Evolutionary conservation across 2,888 invertebrate species (phyloP).

Genomic region (Xestia sexstrigata): DNA sequence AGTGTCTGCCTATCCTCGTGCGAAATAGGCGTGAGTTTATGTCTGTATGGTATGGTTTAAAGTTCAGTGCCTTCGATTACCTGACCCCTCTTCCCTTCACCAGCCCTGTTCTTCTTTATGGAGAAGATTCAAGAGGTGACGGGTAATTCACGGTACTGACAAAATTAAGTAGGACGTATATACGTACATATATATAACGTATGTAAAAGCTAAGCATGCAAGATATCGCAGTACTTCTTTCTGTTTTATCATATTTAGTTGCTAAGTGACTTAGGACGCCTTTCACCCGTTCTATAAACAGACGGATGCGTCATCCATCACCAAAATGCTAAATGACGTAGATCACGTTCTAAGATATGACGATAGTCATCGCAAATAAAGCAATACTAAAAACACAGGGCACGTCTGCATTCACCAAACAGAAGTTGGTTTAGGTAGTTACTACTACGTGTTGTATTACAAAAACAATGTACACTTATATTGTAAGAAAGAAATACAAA

Average conservation of each 20-base stretch:
- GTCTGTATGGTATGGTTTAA: neutral
- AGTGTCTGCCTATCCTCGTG: too few species aligned
- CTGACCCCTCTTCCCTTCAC: neutral
- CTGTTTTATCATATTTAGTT: neutral
- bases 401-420: slow-evolving; percentile 18
- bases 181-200: too few species aligned
- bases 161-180: neutral
- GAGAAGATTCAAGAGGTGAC: neutral
- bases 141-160: neutral
- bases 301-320: neutral
- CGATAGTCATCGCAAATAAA: neutral
- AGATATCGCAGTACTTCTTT: neutral
- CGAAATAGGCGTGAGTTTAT: too few species aligned
- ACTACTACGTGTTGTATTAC: neutral
- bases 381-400: neutral
- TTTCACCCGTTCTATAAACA: neutral
- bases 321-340: slow-evolving; percentile 5
- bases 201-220: neutral
- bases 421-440: neutral
- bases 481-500: neutral
- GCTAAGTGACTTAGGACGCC: neutral
- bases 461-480: neutral
- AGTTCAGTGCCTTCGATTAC: neutral
- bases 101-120: neutral
- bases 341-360: neutral